Base-by-base conservation (phyloP, 2,113 vertebrate genomes). In the Takifugu bimaculatus region DNA sequence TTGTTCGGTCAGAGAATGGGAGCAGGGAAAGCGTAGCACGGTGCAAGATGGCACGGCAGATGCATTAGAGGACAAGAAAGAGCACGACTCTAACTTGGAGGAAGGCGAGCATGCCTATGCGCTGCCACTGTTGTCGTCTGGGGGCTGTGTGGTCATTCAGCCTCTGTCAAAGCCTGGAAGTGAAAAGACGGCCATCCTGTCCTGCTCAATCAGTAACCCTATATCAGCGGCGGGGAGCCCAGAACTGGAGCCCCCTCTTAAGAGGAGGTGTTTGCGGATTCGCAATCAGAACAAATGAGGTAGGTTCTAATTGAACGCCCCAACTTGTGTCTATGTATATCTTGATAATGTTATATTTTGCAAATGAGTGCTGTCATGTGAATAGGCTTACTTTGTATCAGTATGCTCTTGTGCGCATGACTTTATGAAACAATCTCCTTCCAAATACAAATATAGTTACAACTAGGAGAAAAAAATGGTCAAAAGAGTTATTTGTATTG, bases 211-310 rank as follows among this genome's bases (percentile, higher is more conserved):
- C 79, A 92, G 93, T 70, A 87, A 94, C 70, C 91, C 96, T n/a
- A 90, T 98, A 70, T 91, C 96, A 77, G 88, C 90, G 78, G 87
- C 93, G 15, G 94, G 94, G 83, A 92, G 94, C 70, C 92, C 96
- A 43, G 97, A 99, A 88, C 90, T 96, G 81, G 94, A 98, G 90
- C 97, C 96, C 47, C 94, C 95, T 6, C 86, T 97, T 85, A 99
- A 99, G 93, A 94, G 97, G 90, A 96, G 97, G 92, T 99, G 97
- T 87, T 94, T 99, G 93, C 96, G 97, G 91, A 99, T 98, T 89
- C 94, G 96, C 94, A 99, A 99, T 94, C 97, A 99, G 91, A 99
- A 99, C 93, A 98, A 99, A 92, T 99, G 73, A 91, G 83, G 85
- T 87, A 26, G 39, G 77, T 66, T 57, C 4, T 5, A 5, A 4